phyloP scores from a whole-genome alignment of 1,140 invertebrate genomes.

The Pollicipes pollicipes region DNA sequence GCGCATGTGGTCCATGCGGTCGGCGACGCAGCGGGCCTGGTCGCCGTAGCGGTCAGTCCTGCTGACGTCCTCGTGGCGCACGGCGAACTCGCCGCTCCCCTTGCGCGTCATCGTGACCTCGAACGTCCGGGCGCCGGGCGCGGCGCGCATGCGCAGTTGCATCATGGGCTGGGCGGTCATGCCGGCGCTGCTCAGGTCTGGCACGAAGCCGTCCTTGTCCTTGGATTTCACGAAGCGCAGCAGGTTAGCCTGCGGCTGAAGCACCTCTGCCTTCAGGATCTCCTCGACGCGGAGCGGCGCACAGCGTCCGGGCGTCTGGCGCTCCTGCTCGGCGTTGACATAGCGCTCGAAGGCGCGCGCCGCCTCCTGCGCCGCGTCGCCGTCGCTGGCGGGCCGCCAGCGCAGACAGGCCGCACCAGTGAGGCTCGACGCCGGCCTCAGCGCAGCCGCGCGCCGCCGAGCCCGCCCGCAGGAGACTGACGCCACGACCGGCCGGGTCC shows the following conservation, averaged over 20 bases:
- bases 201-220: constrained; percentile 64
- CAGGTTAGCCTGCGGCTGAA: constrained; percentile 37
- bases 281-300: constrained; percentile 35
- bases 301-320: constrained; percentile 31
- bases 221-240: constrained; percentile 51
- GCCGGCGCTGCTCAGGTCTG: constrained; percentile 50
- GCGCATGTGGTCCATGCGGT: constrained; percentile 41
- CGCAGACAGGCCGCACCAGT: constrained; percentile 85
- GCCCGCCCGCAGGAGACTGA: background rate
- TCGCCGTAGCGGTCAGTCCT: constrained; percentile 68
- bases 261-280: constrained; percentile 47
- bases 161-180: constrained; percentile 40
- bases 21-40: constrained; percentile 54
- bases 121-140: constrained; percentile 55
- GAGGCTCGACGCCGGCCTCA: constrained; percentile 75
- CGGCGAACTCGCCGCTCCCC: constrained; percentile 30
- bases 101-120: constrained; percentile 25
- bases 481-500: background rate
- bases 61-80: constrained; percentile 54
- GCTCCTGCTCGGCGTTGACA: constrained; percentile 42
- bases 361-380: constrained; percentile 28
- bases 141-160: constrained; percentile 54
- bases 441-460: constrained; percentile 53
- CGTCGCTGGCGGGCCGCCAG: constrained; percentile 38
- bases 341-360: constrained; percentile 37